A percentile compares a stretch with the other conserved stretches of the same genome.
Conservation (phyloP, 2,797 vertebrate species). For the Poeciliopsis turneri region DNA sequence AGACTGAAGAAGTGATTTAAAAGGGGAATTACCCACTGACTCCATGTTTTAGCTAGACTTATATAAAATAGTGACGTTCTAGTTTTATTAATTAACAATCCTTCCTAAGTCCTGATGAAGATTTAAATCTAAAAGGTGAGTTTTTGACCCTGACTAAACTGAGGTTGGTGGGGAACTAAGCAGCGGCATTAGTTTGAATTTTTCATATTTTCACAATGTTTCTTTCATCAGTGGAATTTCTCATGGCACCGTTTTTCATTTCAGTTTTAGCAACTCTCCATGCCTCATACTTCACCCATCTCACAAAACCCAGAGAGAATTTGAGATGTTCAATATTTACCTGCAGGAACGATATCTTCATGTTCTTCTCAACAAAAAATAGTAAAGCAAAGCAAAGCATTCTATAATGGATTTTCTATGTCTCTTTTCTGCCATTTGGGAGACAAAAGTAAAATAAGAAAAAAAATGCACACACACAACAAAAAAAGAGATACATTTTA, state of each 20-base stretch:
- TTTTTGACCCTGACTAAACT: neutral
- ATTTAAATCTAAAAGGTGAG: neutral
- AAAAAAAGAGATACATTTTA: neutral
- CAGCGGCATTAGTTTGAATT: constrained; percentile 4
- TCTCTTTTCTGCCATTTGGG: constrained; percentile 33
- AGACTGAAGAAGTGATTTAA: neutral
- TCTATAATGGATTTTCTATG: constrained; percentile 1
- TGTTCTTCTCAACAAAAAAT: constrained; percentile 11
- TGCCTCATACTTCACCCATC: neutral
- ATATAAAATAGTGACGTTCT: neutral
- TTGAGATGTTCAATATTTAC: constrained; percentile 27
- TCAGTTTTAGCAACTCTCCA: neutral
- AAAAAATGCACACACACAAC: neutral
- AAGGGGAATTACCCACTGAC: neutral
- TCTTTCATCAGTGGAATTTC: constrained; percentile 9
- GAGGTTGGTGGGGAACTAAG: constrained; percentile 21
- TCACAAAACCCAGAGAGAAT: neutral
- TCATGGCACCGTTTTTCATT: neutral
- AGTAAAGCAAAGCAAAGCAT: constrained; percentile 27
- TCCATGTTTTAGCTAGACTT: neutral
- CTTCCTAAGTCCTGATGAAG: neutral
- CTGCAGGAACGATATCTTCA: constrained; percentile 21
- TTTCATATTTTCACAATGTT: neutral
- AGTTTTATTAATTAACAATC: neutral
- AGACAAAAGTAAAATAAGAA: constrained; percentile 16